Base-by-base conservation (phyloP, 2,888 invertebrate genomes). In the Villa cingulata region DNA sequence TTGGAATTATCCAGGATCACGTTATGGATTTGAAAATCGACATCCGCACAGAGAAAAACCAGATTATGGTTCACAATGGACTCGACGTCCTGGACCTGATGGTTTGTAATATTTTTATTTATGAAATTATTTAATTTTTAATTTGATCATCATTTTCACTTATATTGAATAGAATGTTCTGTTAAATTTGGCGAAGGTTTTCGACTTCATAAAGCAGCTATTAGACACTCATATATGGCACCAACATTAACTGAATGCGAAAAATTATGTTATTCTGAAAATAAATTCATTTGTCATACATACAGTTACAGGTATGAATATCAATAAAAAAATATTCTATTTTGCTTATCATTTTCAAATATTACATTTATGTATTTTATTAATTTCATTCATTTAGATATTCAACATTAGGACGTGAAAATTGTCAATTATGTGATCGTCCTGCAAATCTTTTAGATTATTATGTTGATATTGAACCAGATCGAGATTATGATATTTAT, bases 401-500 rank as follows among this genome's bases (percentile, higher is more conserved):
- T 45, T 56, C 66, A 71, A 77, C 63, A 49, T 61, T 58, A 15
- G 62, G 63, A 4, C 60, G 63, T 4, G 84, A 86, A 58, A 88
- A 88, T 63, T 88, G 87, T 55, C 81, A 82, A 62, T 68, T 87
- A 4, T 85, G 84, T 55, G 81, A 82, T 58, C 70, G 80, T 10
- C 76, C 81, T 0, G 81, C 83, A 54, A 74, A 79, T 53, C 76
- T 78, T 18, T 63, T 86, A 32, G 81, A 85, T 54, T 74, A 83
- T 58, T 83, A 86, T 51, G 77, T 80, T 1, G 87, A 88, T 56
- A 68, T 82, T 37, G 74, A 81, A 55, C 81, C 81, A 0, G 80
- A 82, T 59, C 76, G 82, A 16, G 81, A 86, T 49, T 86, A 82
- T 38, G 87, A 88, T 57, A 80, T 86, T 19, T 88, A 87, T 59